Conservation (phyloP, 2,888 invertebrate species). For the Marronus borbonicus region DNA sequence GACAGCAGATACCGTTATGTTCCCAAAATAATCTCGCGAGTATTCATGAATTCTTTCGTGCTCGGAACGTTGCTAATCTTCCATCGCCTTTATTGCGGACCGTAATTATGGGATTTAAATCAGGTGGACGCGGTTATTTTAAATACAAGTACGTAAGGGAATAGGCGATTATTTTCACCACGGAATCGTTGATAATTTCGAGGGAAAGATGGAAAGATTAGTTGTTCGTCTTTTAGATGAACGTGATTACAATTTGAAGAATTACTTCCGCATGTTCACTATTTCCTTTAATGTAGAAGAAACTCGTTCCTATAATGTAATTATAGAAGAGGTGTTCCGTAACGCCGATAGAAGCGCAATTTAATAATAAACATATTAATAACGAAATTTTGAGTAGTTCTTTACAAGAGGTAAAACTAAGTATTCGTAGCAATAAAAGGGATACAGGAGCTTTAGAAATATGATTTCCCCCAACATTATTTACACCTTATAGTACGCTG, state of each 20-base stretch:
- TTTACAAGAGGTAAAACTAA: too few relatives aligned
- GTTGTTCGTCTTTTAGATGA: not conserved
- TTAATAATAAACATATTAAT: too few relatives aligned
- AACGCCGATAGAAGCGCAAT: too few relatives aligned
- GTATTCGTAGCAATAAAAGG: too few relatives aligned
- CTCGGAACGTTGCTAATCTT: slow-evolving; percentile 17
- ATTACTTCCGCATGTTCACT: not conserved
- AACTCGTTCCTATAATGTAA: too few relatives aligned
- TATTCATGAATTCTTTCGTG: slow-evolving; percentile 19
- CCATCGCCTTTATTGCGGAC: not conserved
- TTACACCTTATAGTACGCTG: too few relatives aligned
- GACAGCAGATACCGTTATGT: slow-evolving; percentile 42
- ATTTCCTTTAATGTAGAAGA: not conserved
- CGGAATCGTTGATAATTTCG: not conserved
- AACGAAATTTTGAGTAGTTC: too few relatives aligned
- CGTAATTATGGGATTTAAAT: slow-evolving; percentile 34
- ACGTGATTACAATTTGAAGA: not conserved
- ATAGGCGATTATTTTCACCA: not conserved
- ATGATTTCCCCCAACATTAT: too few relatives aligned
- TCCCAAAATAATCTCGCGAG: slow-evolving; percentile 38
- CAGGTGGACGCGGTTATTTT: slow-evolving; percentile 4
- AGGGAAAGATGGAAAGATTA: not conserved
- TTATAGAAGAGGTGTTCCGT: too few relatives aligned
- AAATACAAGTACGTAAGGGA: not conserved
- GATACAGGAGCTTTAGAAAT: too few relatives aligned